Evolutionary conservation across 2,113 vertebrate genomes (phyloP).

Genomic region (Excalfactoria chinensis): DNA sequence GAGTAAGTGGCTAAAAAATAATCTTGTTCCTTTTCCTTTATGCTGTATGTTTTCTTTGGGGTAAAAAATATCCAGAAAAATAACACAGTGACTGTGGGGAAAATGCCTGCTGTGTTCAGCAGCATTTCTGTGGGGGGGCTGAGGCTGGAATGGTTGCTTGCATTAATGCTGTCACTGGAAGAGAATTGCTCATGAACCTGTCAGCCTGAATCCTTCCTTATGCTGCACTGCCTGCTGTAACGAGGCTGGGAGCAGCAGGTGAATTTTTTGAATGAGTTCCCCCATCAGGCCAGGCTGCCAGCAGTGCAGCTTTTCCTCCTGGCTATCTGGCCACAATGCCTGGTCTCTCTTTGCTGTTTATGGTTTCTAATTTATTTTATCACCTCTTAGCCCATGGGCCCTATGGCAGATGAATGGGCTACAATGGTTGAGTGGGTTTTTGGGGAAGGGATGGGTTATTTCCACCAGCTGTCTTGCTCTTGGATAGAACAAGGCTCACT

Average conservation of each 20-base stretch:
- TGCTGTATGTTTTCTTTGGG: conserved; percentile 49
- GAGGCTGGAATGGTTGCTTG: not conserved
- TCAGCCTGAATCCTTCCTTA: conserved; percentile 40
- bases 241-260: conserved; percentile 21
- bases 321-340: not conserved
- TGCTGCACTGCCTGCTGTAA: conserved; percentile 21
- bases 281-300: not conserved
- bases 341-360: not conserved
- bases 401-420: not conserved
- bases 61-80: not conserved
- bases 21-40: conserved; percentile 67
- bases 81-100: not conserved
- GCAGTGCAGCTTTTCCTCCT: not conserved
- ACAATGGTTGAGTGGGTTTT: not conserved
- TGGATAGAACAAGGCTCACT: not conserved
- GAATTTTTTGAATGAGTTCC: conserved; percentile 46
- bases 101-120: not conserved
- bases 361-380: not conserved
- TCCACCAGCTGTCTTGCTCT: not conserved
- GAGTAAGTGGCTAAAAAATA: conserved; percentile 83
- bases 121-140: not conserved
- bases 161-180: not conserved
- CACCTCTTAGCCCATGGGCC: not conserved
- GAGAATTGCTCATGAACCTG: conserved; percentile 22
- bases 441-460: not conserved